Conservation (phyloP, 2,113 vertebrate genomes). For the Halichoeres trimaculatus region DNA sequence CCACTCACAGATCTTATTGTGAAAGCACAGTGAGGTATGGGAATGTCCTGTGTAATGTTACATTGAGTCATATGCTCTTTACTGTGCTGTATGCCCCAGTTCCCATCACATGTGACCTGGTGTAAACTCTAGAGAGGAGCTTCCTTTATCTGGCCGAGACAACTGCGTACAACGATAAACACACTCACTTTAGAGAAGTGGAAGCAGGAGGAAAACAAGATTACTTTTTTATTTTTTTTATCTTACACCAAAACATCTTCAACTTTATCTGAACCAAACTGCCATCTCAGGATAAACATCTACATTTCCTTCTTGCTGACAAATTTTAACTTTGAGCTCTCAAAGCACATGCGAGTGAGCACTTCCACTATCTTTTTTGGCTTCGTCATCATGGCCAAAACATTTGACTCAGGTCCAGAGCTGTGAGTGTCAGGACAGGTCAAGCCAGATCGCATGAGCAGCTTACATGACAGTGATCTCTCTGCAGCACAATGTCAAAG, state of each 20-base stretch:
- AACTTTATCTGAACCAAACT: not conserved
- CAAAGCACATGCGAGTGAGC: not conserved
- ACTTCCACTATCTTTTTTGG: conserved; percentile 14
- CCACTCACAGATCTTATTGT: conserved; percentile 55
- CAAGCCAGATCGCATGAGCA: conserved; percentile 23
- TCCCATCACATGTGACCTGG: conserved; percentile 52
- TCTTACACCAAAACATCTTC: not conserved
- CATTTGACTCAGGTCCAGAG: conserved; percentile 29
- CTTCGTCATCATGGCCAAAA: conserved; percentile 25
- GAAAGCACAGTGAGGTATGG: conserved; percentile 57
- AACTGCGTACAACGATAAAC: not conserved
- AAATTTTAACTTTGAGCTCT: not conserved
- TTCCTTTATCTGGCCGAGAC: conserved; percentile 19
- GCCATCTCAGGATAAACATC: not conserved
- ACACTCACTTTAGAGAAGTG: not conserved
- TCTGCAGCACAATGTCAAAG: conserved; percentile 8
- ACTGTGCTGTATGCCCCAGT: conserved; percentile 57
- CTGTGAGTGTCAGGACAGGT: conserved; percentile 6
- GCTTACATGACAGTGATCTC: conserved; percentile 19
- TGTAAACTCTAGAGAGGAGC: conserved; percentile 18
- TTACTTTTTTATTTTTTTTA: not conserved
- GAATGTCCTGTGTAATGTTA: conserved; percentile 48
- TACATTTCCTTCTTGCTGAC: not conserved
- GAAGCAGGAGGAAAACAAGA: not conserved
- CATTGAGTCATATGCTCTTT: conserved; percentile 69